phyloP scores from a whole-genome alignment of 2,888 invertebrate species.

The Tholera decimalis region DNA sequence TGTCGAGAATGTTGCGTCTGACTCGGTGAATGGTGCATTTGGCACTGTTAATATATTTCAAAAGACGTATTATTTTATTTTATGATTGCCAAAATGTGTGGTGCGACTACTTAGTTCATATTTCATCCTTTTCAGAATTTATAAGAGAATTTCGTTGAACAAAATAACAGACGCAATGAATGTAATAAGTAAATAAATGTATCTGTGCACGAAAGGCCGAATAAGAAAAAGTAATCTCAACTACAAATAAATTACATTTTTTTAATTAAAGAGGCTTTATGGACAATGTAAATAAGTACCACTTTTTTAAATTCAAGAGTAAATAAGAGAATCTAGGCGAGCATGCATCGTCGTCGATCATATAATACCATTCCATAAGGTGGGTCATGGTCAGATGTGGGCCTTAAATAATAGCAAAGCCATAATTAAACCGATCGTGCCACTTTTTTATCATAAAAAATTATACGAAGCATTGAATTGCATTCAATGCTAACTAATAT shows the following conservation, averaged over 20 bases:
- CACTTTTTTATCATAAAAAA: background rate
- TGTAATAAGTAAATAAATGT: too few species aligned
- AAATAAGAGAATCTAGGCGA: too few species aligned
- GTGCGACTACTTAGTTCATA: background rate
- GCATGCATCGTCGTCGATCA: background rate
- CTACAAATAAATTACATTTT: too few species aligned
- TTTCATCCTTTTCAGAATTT: background rate
- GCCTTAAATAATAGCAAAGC: background rate
- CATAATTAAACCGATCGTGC: background rate
- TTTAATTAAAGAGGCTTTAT: too few species aligned
- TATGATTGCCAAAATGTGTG: background rate
- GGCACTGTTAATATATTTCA: constrained; percentile 24
- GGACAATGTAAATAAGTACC: too few species aligned
- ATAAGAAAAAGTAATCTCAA: too few species aligned
- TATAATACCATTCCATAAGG: background rate
- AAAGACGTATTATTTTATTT: constrained; percentile 18
- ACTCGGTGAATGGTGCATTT: constrained; percentile 37
- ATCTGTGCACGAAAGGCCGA: too few species aligned
- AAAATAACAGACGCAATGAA: background rate
- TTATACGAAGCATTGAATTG: background rate
- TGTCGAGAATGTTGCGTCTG: constrained; percentile 16
- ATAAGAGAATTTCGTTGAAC: background rate
- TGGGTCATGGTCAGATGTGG: background rate
- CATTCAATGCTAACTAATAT: constrained; percentile 16
- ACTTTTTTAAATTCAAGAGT: too few species aligned